A percentile compares a stretch with the other conserved stretches of the same genome.
Evolutionary conservation across 2,113 vertebrate genomes (phyloP).

Genomic region (Silurus asotus): DNA sequence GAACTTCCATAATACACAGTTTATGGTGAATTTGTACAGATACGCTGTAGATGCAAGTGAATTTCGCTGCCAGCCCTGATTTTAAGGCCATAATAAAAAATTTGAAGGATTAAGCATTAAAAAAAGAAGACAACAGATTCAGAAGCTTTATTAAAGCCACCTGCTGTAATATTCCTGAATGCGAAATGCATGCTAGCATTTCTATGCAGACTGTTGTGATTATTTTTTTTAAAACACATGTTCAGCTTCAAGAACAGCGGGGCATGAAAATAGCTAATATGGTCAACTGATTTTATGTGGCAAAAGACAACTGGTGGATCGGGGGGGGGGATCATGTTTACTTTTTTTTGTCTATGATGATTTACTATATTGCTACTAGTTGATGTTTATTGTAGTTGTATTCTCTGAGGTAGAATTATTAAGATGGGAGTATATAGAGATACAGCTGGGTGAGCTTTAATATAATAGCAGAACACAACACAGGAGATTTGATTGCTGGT

Average conservation of each 20-base stretch:
- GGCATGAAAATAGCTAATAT: neutral
- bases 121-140: neutral
- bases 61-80: neutral
- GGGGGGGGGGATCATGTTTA: neutral
- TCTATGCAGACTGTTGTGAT: slow-evolving; percentile 18
- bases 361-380: neutral
- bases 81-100: neutral
- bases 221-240: neutral
- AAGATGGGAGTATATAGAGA: neutral
- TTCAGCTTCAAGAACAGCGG: neutral
- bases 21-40: neutral
- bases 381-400: neutral
- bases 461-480: slow-evolving; percentile 13
- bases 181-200: neutral
- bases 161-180: slow-evolving; percentile 1
- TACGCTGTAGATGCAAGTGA: neutral
- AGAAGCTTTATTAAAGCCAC: neutral
- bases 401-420: slow-evolving; percentile 1
- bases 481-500: neutral
- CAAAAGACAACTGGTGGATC: neutral
- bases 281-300: neutral
- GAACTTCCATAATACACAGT: neutral
- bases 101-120: neutral
- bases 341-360: neutral
- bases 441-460: neutral